Evolutionary conservation across 2,888 invertebrate species (phyloP).

Genomic region (Mythimna ferrago): DNA sequence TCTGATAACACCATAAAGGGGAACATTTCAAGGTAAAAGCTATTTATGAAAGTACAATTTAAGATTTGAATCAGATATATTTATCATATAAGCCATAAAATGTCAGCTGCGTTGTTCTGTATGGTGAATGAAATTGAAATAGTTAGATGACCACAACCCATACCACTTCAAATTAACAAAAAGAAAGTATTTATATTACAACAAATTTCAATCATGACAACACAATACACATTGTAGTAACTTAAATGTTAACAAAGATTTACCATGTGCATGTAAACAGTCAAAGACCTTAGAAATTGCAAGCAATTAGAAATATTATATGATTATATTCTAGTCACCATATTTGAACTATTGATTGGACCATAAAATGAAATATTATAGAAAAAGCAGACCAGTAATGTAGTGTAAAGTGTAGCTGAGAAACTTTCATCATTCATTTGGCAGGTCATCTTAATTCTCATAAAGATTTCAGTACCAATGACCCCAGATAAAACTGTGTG

Average conservation of each 20-base stretch:
- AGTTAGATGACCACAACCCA: slow-evolving; percentile 17
- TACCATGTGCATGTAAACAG: slow-evolving; percentile 30
- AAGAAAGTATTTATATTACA: background rate
- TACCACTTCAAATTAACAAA: slow-evolving; percentile 24
- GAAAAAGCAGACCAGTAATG: slow-evolving; percentile 24
- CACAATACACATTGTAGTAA: slow-evolving; percentile 12
- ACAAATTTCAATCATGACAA: background rate
- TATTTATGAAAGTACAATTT: slow-evolving; percentile 7
- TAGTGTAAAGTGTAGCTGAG: slow-evolving; percentile 30
- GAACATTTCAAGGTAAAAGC: slow-evolving; percentile 19
- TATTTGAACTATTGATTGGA: slow-evolving; percentile 14
- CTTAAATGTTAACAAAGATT: slow-evolving; percentile 19
- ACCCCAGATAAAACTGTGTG: slow-evolving; percentile 64
- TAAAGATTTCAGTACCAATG: slow-evolving; percentile 61
- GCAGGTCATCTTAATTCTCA: slow-evolving; percentile 51
- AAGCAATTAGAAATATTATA: slow-evolving; percentile 20
- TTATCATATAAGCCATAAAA: slow-evolving; percentile 22
- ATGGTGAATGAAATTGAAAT: slow-evolving; percentile 10
- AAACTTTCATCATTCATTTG: slow-evolving; percentile 50
- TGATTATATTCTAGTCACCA: slow-evolving; percentile 2
- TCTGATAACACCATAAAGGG: slow-evolving; percentile 12
- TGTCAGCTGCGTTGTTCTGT: slow-evolving; percentile 1
- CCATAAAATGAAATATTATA: slow-evolving; percentile 15
- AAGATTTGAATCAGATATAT: slow-evolving; percentile 6
- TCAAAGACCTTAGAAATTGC: background rate